Conservation (phyloP, 2,797 vertebrate species). For the Melanotaenia boesemani region DNA sequence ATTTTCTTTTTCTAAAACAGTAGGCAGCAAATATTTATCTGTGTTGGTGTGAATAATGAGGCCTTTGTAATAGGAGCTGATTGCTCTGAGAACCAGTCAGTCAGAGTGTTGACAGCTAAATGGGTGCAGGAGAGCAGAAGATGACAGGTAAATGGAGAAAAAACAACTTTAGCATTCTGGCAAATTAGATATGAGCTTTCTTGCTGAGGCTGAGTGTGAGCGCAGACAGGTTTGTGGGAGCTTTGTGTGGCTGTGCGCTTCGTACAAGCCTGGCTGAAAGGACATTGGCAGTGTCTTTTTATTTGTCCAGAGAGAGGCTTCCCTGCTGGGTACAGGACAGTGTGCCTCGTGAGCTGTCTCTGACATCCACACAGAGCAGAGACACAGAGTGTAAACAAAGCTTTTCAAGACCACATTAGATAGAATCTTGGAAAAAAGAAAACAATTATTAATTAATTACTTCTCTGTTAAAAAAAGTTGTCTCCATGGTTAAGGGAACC, state of each 20-base stretch:
- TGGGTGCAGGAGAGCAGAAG: constrained; percentile 22
- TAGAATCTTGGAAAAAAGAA: constrained; percentile 37
- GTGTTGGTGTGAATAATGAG: constrained; percentile 9
- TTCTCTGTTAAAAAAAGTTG: constrained; percentile 22
- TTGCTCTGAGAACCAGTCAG: constrained; percentile 3
- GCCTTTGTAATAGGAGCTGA: constrained; percentile 27
- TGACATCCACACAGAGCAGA: constrained; percentile 46
- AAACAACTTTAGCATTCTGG: constrained; percentile 25
- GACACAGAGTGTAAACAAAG: constrained; percentile 59
- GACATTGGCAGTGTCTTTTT: constrained; percentile 48
- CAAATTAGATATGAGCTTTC: constrained; percentile 42
- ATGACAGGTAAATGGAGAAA: constrained; percentile 43
- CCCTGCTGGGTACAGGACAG: constrained; percentile 45
- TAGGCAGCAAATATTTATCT: constrained; percentile 31
- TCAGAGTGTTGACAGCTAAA: constrained; percentile 40
- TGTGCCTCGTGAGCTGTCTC: constrained; percentile 37
- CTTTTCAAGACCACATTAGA: constrained; percentile 68
- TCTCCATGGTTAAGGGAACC: constrained; percentile 4
- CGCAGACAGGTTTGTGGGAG: constrained; percentile 21
- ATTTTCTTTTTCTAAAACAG: constrained; percentile 17
- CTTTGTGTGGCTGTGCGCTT: constrained; percentile 18
- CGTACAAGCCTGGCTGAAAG: constrained; percentile 27
- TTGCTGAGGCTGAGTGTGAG: constrained; percentile 27
- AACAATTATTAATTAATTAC: constrained; percentile 62
- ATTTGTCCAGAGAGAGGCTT: constrained; percentile 33